Conservation (phyloP, 1,140 invertebrate genomes). For the Phenacoccus solenopsis region DNA sequence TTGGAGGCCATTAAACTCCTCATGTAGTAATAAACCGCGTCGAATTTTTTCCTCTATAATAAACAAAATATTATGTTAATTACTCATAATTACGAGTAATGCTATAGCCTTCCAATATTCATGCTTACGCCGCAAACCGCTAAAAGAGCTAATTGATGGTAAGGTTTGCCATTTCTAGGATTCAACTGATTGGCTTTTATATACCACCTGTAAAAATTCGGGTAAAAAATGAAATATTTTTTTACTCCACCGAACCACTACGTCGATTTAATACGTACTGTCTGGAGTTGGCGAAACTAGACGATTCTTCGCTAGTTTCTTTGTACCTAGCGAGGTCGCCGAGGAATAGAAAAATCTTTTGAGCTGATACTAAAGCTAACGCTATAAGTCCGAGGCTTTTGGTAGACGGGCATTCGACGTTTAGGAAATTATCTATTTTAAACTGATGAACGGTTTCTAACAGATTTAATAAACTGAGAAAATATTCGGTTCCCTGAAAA, state of each 20-base stretch:
- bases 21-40: constrained; percentile 96
- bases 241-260: too few relatives aligned
- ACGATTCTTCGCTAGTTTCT: constrained; percentile 66
- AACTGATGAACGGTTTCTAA: constrained; percentile 63
- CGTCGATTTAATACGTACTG: constrained; percentile 39
- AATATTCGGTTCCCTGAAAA: constrained; percentile 52
- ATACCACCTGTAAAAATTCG: constrained; percentile 61
- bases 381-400: constrained; percentile 53
- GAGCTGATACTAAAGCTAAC: constrained; percentile 65
- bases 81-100: too few relatives aligned
- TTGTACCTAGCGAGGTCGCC: constrained; percentile 84
- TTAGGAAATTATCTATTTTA: constrained; percentile 49
- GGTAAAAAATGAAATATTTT: too few relatives aligned
- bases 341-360: constrained; percentile 76
- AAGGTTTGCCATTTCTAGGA: constrained; percentile 87
- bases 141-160: constrained; percentile 87
- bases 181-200: constrained; percentile 85
- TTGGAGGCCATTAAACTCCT: constrained; percentile 86
- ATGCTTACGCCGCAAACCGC: constrained; percentile 73
- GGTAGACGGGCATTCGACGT: constrained; percentile 34
- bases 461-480: constrained; percentile 57
- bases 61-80: constrained; percentile 34
- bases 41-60: constrained; percentile 48
- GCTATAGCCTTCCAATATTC: neutral
- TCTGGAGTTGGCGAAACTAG: constrained; percentile 74